Evolutionary conservation across 2,888 invertebrate species (phyloP), one percentile per base, ranked within the genome.

Genomic region (Cecidostiba fungosa): DNA sequence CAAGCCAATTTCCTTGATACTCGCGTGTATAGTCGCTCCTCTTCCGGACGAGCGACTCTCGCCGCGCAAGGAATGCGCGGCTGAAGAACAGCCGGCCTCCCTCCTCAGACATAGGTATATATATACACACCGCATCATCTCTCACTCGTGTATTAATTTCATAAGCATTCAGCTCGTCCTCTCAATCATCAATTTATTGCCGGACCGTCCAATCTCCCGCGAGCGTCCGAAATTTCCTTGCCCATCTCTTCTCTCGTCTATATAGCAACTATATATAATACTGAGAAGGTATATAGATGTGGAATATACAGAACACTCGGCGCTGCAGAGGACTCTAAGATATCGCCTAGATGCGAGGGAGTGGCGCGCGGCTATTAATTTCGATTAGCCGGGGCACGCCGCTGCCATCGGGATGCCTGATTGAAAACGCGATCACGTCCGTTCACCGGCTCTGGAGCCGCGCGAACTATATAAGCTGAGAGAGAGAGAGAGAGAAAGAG

Each of bases 101-200:
- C 1, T 10, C n/a, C n/a, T n/a, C n/a, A n/a, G n/a, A n/a, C n/a
- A n/a, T 59, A 59, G 1, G 23, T 1, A 19, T 23, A 59, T 59
- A 62, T 26, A 62, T 62, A 59, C 16, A 59, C 5, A 3, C 2
- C 54, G n/a, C 54, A 43, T 47, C 66, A 69, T 43, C 69, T 36
- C 90, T 90, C 90, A 88, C 89, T 92, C 92, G 74, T 70, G 86
- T 78, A 88, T 88, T 86, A 88, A 88, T 88, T 88, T 88, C 88
- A 87, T 87, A 88, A 88, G 76, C 88, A 87, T 66, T 39, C 86
- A 62, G 86, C 87, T 85, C 87, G 84, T 81, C 83, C 82, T 85
- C 89, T 92, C 92, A 91, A 93, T 93, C 93, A 91, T 91, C 92
- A 91, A 92, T 93, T 93, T 92, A 93, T 92, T 92, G 90, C 92